Evolutionary conservation across 92 coral and sea anemone species (phyloP), one percentile per base, ranked within the genome.

Genomic region (Porites rus): DNA sequence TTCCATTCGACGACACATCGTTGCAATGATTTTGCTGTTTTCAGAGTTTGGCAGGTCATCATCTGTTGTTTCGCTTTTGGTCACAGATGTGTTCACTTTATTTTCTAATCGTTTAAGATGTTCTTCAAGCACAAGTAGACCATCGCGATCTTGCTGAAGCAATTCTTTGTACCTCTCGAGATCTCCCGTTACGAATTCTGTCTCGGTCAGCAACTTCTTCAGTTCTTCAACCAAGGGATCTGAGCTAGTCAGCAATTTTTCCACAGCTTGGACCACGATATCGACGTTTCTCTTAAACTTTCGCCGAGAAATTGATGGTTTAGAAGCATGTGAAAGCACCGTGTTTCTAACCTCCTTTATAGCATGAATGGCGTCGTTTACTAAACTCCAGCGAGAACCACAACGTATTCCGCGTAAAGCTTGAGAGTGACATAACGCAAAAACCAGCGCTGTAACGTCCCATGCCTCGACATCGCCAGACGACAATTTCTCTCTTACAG

Each of bases 391-490:
- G 4, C 72, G 59, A 67, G 10, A 22, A 7, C 68, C 54, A 11
- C 8, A 69, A 38, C 85, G 90, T 53, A 75, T 69, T 38, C 6
- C 14, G 50, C 43, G 61, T 13, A 86, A 46, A 6, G 90, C 90
- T 38, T 70, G 74, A 4, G 90, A 78, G 10, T 78, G 70, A 1
- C 60, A 78, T 7, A 86, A 10, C 60, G 90, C 90, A 46, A 86
- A 86, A 2, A 78, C 85, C 17, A 86, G 71, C 13, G 85, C 58
- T 6, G 85, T 80, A 18, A 80, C 85, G 17, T 86, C 90, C 90
- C 90, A 86, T 61, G 60, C 85, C 17, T 86, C 78, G 17, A 86
- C 80, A 52, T 86, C 51, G 10, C 90, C 90, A 14, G 6, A 14
- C 10, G 71, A 59, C 77, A 86, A 46, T 8, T 71, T 12, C 14